Evolutionary conservation across 2,113 vertebrate species (phyloP).

Genomic region (Dolichallabes microphthalmus): DNA sequence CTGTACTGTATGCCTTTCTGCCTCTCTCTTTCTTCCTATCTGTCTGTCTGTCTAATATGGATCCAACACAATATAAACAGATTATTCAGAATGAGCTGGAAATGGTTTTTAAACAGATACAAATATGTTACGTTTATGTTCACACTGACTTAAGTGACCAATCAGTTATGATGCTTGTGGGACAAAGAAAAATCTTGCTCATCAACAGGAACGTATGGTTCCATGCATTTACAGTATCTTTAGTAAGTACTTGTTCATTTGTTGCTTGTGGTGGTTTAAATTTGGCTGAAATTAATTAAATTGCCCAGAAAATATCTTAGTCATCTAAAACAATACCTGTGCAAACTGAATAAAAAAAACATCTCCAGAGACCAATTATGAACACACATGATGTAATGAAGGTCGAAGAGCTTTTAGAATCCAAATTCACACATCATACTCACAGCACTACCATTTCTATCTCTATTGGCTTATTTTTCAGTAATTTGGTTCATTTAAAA

Average conservation of each 20-base stretch:
- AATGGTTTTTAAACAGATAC: not conserved
- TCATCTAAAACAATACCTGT: not conserved
- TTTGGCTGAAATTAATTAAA: not conserved
- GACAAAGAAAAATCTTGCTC: not conserved
- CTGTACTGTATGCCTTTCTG: not conserved
- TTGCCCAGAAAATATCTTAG: not conserved
- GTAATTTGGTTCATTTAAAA: not conserved
- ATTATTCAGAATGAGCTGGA: not conserved
- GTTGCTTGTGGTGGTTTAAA: too few relatives aligned
- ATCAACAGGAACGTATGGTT: not conserved
- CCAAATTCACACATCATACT: not conserved
- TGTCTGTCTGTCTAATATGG: not conserved
- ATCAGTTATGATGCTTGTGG: not conserved
- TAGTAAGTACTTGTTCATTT: not conserved
- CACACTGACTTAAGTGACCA: not conserved
- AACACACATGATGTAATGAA: not conserved
- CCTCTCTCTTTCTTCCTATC: not conserved
- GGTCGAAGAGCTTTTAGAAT: not conserved
- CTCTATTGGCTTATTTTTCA: not conserved
- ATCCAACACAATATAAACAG: not conserved
- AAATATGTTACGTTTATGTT: not conserved
- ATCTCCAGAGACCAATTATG: not conserved
- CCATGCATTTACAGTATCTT: not conserved
- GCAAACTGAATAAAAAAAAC: not conserved
- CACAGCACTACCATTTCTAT: not conserved